A percentile compares a stretch with the other conserved stretches of the same genome.
phyloP scores from a whole-genome alignment of 2,113 vertebrate species.

The Tamias sibiricus region DNA sequence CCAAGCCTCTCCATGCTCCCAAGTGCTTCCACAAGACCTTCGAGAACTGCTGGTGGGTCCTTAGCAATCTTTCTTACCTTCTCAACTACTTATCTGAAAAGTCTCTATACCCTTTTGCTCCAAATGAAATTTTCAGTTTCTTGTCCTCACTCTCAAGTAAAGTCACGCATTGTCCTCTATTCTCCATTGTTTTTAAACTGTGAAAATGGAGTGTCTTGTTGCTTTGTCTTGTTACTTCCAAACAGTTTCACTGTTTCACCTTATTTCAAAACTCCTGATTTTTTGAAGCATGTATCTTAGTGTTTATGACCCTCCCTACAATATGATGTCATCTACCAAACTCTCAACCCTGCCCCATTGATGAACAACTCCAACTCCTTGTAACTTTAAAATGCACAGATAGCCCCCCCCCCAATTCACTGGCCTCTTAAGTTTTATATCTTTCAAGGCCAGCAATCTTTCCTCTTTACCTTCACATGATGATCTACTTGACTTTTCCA shows the following conservation, averaged over 20 bases:
- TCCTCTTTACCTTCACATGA: neutral
- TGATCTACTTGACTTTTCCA: neutral
- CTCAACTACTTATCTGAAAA: neutral
- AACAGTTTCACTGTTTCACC: neutral
- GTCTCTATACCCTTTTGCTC: neutral
- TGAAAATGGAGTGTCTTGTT: neutral
- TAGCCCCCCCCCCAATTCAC: too few relatives aligned
- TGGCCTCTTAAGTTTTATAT: neutral
- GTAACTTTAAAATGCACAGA: neutral
- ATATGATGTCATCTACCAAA: neutral
- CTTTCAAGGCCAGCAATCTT: neutral
- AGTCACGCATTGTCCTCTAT: neutral
- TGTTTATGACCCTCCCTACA: neutral
- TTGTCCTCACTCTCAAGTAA: neutral
- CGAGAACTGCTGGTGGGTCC: neutral
- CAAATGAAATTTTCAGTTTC: neutral
- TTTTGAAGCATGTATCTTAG: neutral
- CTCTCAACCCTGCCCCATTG: neutral
- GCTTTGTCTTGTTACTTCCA: neutral
- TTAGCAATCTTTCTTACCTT: neutral
- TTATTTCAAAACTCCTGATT: neutral
- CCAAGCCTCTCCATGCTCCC: neutral
- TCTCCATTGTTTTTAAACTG: neutral
- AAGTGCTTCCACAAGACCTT: neutral
- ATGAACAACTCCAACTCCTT: neutral